Conservation (phyloP, 2,888 invertebrate genomes). For the Heliconius sara region DNA sequence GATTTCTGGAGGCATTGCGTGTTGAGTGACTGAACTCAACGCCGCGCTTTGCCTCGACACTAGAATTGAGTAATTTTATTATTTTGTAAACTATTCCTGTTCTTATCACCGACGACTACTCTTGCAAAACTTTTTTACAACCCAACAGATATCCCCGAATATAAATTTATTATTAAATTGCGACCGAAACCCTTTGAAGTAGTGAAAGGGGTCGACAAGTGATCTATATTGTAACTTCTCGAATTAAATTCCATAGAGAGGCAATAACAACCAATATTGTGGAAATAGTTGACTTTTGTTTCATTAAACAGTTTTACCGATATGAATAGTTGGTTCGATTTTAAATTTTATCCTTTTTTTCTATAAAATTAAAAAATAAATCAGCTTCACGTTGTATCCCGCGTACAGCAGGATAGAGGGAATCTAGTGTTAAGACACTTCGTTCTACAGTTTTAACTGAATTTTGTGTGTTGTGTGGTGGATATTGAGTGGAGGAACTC, state of each 20-base stretch:
- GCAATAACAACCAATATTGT: constrained; percentile 50
- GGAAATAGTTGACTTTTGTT: constrained; percentile 46
- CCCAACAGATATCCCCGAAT: constrained; percentile 50
- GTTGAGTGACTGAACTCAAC: too few relatives aligned
- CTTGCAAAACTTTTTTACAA: constrained; percentile 33
- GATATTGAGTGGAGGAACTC: too few relatives aligned
- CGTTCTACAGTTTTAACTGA: too few relatives aligned
- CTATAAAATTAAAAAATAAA: background rate
- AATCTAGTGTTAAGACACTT: too few relatives aligned
- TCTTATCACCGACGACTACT: constrained; percentile 19
- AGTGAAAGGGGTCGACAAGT: constrained; percentile 67
- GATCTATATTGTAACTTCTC: constrained; percentile 66
- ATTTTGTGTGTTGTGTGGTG: too few relatives aligned
- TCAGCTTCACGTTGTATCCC: too few relatives aligned
- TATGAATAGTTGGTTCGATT: background rate
- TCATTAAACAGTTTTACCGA: constrained; percentile 37
- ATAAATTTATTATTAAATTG: constrained; percentile 67
- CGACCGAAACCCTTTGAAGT: constrained; percentile 67
- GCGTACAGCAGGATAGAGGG: too few relatives aligned
- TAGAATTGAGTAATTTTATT: background rate
- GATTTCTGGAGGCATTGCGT: too few relatives aligned
- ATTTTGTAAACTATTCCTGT: constrained; percentile 1
- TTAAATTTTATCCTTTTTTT: background rate
- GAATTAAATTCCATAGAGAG: constrained; percentile 69
- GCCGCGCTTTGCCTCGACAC: background rate